Percentiles rank a stretch among this genome's conserved stretches.
Conservation (phyloP, 2,888 invertebrate genomes). For the Macrosiphum euphorbiae region DNA sequence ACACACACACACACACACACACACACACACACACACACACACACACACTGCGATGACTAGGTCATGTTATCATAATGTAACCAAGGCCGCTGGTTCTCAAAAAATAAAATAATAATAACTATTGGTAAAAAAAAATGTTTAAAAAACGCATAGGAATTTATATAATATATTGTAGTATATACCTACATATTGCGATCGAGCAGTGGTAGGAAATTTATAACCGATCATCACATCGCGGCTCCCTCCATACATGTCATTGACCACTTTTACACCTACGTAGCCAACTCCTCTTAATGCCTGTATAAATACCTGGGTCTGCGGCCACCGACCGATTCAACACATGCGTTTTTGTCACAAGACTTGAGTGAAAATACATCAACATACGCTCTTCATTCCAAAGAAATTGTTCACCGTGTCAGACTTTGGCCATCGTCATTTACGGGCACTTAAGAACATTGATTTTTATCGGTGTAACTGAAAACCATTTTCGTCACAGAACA, state of each 20-base stretch:
- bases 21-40: background rate
- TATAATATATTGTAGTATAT: slow-evolving; percentile 16
- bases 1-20: background rate
- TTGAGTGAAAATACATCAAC: slow-evolving; percentile 22
- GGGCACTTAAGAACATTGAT: background rate
- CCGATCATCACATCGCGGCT: slow-evolving; percentile 39
- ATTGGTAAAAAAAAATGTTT: background rate
- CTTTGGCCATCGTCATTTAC: slow-evolving; percentile 16
- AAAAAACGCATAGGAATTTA: slow-evolving; percentile 41
- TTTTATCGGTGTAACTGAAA: background rate
- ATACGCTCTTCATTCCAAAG: background rate
- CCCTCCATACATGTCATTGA: slow-evolving; percentile 51
- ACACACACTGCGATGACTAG: slow-evolving; percentile 24
- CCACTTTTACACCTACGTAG: slow-evolving; percentile 62
- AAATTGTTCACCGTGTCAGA: too few species aligned
- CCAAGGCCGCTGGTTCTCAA: slow-evolving; percentile 45
- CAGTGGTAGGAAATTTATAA: slow-evolving; percentile 60
- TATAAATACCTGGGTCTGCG: slow-evolving; percentile 48
- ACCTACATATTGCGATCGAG: background rate
- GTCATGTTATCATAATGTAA: slow-evolving; percentile 47
- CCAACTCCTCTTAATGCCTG: slow-evolving; percentile 26
- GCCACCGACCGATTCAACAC: slow-evolving; percentile 41
- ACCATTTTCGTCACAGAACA: background rate
- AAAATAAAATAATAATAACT: slow-evolving; percentile 31
- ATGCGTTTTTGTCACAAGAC: slow-evolving; percentile 47